Evolutionary conservation across 2,888 invertebrate genomes (phyloP).

Genomic region (Electrophaes corylata): DNA sequence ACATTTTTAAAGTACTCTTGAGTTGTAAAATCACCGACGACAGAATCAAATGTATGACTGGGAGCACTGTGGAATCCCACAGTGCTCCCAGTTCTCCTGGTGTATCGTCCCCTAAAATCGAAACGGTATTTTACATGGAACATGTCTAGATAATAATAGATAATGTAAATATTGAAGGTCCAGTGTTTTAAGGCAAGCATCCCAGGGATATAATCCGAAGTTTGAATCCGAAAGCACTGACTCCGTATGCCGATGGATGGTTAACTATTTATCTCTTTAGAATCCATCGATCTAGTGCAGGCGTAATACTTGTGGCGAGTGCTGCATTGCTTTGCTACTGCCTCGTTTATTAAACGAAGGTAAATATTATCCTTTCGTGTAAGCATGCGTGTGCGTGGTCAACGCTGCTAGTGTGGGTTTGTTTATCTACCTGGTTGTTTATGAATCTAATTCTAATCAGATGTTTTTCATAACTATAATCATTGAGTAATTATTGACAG

Average conservation of each 20-base stretch:
- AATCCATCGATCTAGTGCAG: neutral
- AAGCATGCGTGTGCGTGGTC: slow-evolving; percentile 2
- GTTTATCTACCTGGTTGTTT: slow-evolving; percentile 12
- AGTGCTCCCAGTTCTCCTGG: too few relatives aligned
- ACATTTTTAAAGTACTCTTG: too few relatives aligned
- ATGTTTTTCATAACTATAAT: neutral
- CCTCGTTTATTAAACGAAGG: neutral
- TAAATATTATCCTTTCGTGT: slow-evolving; percentile 20
- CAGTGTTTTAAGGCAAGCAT: too few relatives aligned
- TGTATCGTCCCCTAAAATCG: too few relatives aligned
- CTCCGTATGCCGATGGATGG: too few relatives aligned
- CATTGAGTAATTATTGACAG: neutral
- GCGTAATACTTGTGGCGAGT: slow-evolving; percentile 7
- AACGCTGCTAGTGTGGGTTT: slow-evolving; percentile 3
- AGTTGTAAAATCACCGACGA: too few relatives aligned
- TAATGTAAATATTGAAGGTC: too few relatives aligned
- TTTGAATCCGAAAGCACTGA: neutral
- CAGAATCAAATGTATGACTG: too few relatives aligned
- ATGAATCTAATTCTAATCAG: neutral
- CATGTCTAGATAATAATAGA: too few relatives aligned
- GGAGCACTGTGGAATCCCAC: too few relatives aligned
- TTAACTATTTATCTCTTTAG: neutral
- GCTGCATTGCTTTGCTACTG: neutral
- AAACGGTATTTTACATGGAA: too few relatives aligned
- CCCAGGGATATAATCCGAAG: too few relatives aligned